Evolutionary conservation across 35 echinoderm and acorn worm species (phyloP).

Genomic region (Diadema setosum): DNA sequence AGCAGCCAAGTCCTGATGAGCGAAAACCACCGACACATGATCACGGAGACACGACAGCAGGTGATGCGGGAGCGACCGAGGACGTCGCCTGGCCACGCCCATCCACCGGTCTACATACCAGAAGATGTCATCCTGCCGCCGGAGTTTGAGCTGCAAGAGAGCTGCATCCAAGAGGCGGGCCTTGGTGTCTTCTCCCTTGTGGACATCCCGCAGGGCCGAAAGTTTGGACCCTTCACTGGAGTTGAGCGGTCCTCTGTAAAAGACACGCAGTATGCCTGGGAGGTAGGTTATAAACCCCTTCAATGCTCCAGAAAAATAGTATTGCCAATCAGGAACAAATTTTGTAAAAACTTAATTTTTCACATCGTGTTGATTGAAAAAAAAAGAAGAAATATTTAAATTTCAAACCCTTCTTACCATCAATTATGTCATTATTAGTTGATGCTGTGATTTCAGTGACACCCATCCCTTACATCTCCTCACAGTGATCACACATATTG

Average conservation of each 20-base stretch:
- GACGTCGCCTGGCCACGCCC: background rate
- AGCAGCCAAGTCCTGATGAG: background rate
- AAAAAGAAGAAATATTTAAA: too few relatives aligned
- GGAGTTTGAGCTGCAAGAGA: constrained; percentile 73
- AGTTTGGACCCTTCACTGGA: constrained; percentile 69
- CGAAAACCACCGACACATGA: background rate
- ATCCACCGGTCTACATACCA: constrained; percentile 63
- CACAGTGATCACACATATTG: too few relatives aligned
- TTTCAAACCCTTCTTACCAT: too few relatives aligned
- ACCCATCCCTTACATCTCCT: too few relatives aligned
- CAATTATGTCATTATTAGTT: too few relatives aligned
- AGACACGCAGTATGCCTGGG: constrained; percentile 62
- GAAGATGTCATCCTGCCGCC: constrained; percentile 65
- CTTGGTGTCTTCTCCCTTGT: constrained; percentile 63
- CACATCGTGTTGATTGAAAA: too few relatives aligned
- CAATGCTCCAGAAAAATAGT: too few relatives aligned
- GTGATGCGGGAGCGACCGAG: background rate
- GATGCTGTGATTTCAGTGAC: too few relatives aligned
- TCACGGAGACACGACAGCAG: background rate
- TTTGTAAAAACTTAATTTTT: too few relatives aligned
- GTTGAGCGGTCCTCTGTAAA: constrained; percentile 30
- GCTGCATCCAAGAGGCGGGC: constrained; percentile 45
- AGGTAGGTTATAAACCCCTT: constrained; percentile 39
- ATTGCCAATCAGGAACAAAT: too few relatives aligned
- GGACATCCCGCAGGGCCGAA: constrained; percentile 35